phyloP scores from a whole-genome alignment of 92 coral and sea anemone species.

The Porites divaricata region DNA sequence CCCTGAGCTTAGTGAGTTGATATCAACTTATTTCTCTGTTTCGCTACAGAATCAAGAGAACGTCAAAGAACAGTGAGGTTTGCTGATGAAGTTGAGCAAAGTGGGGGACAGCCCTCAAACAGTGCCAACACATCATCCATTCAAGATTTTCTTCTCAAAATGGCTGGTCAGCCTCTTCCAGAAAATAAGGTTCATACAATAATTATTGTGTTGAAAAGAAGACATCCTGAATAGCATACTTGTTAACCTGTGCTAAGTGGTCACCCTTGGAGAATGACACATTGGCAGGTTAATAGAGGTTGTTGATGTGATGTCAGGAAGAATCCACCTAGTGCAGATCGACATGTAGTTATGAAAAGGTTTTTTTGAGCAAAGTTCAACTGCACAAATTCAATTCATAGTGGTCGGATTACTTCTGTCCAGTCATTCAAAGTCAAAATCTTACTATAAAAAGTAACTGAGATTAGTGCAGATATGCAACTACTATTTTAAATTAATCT shows the following conservation, averaged over 20 bases:
- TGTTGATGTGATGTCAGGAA: too few relatives aligned
- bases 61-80: slow-evolving; percentile 76
- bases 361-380: neutral
- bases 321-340: neutral
- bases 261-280: too few relatives aligned
- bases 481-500: too few relatives aligned
- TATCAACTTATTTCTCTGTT: neutral
- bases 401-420: too few relatives aligned
- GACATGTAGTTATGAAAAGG: neutral
- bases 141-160: slow-evolving; percentile 84
- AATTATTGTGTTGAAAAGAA: too few relatives aligned
- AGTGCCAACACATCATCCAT: slow-evolving; percentile 69
- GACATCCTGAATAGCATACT: too few relatives aligned
- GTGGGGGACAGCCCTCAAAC: slow-evolving; percentile 36
- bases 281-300: too few relatives aligned
- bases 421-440: too few relatives aligned
- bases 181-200: slow-evolving; percentile 56
- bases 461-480: too few relatives aligned
- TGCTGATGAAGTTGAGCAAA: slow-evolving; percentile 71
- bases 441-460: too few relatives aligned
- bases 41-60: slow-evolving; percentile 35
- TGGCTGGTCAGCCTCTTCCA: slow-evolving; percentile 90
- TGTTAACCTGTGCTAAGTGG: neutral
- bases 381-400: too few relatives aligned
- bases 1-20: neutral